Conservation (phyloP, 2,797 vertebrate genomes). For the Myotis daubentonii region DNA sequence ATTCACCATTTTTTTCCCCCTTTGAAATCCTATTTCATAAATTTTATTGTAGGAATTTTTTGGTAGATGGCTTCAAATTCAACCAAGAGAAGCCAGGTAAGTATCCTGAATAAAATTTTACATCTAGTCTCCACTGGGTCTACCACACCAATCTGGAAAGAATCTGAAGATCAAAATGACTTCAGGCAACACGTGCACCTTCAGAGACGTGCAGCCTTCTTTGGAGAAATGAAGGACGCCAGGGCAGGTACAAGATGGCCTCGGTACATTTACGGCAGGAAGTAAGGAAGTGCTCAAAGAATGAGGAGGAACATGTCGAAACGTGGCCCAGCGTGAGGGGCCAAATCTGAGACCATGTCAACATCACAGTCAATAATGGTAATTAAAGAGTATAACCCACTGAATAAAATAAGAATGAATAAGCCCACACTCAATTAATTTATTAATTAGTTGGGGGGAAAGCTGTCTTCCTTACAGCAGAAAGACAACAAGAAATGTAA, state of each 20-base stretch:
- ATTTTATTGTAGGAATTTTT: slow-evolving; percentile 1
- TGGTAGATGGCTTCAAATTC: neutral
- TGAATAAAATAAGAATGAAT: neutral
- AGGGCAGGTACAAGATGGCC: neutral
- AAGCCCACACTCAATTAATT: neutral
- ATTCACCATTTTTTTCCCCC: neutral
- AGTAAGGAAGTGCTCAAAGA: slow-evolving; percentile 19
- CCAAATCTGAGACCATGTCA: neutral
- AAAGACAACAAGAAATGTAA: neutral
- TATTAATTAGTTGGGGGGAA: neutral
- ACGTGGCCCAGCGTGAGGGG: neutral
- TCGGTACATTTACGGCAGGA: neutral
- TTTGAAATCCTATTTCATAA: slow-evolving; percentile 7
- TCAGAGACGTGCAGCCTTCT: neutral
- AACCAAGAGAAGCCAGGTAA: neutral
- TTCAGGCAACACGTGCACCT: neutral
- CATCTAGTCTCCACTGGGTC: neutral
- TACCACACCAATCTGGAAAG: neutral
- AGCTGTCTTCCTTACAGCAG: neutral
- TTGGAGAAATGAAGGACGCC: neutral
- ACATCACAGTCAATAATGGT: neutral
- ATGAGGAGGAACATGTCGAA: neutral
- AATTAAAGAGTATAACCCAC: neutral
- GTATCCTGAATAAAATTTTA: slow-evolving; percentile 1
- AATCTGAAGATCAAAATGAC: neutral